These are phyloP conservation scores for Aurelia sp. DNA, from an alignment of 30 jellyfish, hydroid and myxozoan genomes.

Conservation along the genomic window DNA sequence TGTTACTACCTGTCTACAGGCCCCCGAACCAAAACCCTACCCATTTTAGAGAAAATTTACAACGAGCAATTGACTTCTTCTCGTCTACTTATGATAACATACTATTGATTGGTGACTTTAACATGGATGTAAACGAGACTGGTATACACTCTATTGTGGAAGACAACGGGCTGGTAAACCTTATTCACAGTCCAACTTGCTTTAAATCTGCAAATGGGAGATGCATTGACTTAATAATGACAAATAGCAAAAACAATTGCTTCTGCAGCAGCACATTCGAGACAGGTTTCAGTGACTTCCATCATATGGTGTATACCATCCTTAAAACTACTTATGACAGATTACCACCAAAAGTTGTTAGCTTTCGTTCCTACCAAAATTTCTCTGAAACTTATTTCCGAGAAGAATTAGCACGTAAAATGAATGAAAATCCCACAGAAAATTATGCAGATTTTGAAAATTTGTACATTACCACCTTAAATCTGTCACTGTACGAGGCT, in stretches of 20 bases:
- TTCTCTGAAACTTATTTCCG: neutral
- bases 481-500: conserved; percentile 7
- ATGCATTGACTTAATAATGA: conserved; percentile 28
- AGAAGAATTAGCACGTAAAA: neutral
- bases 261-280: conserved; percentile 3
- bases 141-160: too few relatives aligned
- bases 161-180: neutral
- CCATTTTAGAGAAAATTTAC: neutral
- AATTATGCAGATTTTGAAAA: conserved; percentile 10
- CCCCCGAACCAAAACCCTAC: conserved; percentile 2
- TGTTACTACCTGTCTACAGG: conserved; percentile 1
- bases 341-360: too few relatives aligned
- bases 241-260: conserved; percentile 9
- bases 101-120: too few relatives aligned
- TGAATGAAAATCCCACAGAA: neutral
- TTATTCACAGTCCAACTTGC: neutral
- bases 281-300: conserved; percentile 47
- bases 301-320: conserved; percentile 39
- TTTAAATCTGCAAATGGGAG: conserved; percentile 2
- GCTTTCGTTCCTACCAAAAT: too few relatives aligned
- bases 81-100: too few relatives aligned
- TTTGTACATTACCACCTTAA: neutral
- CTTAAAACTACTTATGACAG: conserved; percentile 17
- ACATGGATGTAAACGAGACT: too few relatives aligned
- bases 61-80: neutral